Percentiles rank a stretch among this genome's conserved stretches.
Conservation (phyloP, 2,888 invertebrate genomes). For the Anoncus sp. region DNA sequence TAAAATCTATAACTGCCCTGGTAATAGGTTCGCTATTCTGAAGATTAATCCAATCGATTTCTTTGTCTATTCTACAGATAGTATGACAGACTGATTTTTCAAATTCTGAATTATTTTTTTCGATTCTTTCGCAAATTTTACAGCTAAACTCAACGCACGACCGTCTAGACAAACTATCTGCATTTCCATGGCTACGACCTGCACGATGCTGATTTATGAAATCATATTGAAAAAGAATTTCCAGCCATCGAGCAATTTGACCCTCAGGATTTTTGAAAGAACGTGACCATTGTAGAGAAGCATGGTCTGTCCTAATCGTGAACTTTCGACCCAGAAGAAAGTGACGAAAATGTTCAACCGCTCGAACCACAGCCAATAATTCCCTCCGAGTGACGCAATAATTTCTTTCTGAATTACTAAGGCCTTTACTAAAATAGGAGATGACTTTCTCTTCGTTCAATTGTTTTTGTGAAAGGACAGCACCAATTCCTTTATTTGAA, state of each 20-base stretch:
- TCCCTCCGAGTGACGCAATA: constrained; percentile 68
- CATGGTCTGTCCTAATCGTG: constrained; percentile 73
- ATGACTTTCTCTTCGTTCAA: constrained; percentile 40
- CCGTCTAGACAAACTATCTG: constrained; percentile 66
- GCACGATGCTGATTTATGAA: constrained; percentile 68
- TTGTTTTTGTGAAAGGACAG: constrained; percentile 39
- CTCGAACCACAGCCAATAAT: neutral
- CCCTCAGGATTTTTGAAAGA: constrained; percentile 75
- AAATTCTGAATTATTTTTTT: too few species aligned
- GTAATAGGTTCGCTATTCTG: too few species aligned
- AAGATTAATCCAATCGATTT: too few species aligned
- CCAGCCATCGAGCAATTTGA: constrained; percentile 75
- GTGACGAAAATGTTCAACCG: constrained; percentile 70
- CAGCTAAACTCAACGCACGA: constrained; percentile 40
- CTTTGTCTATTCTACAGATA: too few species aligned
- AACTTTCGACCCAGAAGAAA: constrained; percentile 74
- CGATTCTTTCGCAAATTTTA: too few species aligned
- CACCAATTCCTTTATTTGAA: constrained; percentile 35
- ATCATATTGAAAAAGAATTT: constrained; percentile 71
- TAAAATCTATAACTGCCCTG: too few species aligned
- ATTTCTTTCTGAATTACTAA: constrained; percentile 33
- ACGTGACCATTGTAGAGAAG: constrained; percentile 73
- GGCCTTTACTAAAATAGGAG: constrained; percentile 32
- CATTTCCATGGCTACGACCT: constrained; percentile 64
- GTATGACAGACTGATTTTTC: too few species aligned